These are phyloP conservation scores for Macaria notata DNA, from an alignment of 2,888 invertebrate species.

Conservation along the genomic window DNA sequence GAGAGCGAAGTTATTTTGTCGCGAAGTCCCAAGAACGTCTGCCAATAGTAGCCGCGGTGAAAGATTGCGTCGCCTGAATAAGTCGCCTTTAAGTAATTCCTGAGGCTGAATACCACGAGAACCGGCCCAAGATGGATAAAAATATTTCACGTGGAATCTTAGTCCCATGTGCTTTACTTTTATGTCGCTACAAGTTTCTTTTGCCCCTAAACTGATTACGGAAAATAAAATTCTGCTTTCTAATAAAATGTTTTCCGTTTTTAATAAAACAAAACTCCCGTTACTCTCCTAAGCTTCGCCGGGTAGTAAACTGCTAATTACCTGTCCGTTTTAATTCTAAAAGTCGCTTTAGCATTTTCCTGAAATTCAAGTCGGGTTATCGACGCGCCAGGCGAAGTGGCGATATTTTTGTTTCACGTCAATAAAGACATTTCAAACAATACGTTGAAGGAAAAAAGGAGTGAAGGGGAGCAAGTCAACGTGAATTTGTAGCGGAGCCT, in stretches of 20 bases:
- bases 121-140: not conserved
- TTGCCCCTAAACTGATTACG: not conserved
- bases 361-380: too few species aligned
- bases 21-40: conserved; percentile 54
- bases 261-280: conserved; percentile 3
- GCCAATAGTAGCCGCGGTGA: conserved; percentile 53
- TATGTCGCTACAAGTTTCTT: not conserved
- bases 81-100: conserved; percentile 63
- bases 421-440: conserved; percentile 48
- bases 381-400: too few species aligned
- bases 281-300: conserved; percentile 6
- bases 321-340: conserved; percentile 17
- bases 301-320: conserved; percentile 20
- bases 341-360: conserved; percentile 8
- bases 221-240: not conserved
- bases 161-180: not conserved
- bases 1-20: conserved; percentile 69
- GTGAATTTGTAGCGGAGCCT: conserved; percentile 77
- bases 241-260: conserved; percentile 2
- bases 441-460: conserved; percentile 49
- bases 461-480: conserved; percentile 68
- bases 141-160: conserved; percentile 5
- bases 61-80: conserved; percentile 63
- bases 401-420: conserved; percentile 33
- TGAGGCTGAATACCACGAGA: conserved; percentile 45